These are phyloP conservation scores for Teleogryllus occipitalis DNA, from an alignment of 1,140 invertebrate species.

Conservation along the genomic window DNA sequence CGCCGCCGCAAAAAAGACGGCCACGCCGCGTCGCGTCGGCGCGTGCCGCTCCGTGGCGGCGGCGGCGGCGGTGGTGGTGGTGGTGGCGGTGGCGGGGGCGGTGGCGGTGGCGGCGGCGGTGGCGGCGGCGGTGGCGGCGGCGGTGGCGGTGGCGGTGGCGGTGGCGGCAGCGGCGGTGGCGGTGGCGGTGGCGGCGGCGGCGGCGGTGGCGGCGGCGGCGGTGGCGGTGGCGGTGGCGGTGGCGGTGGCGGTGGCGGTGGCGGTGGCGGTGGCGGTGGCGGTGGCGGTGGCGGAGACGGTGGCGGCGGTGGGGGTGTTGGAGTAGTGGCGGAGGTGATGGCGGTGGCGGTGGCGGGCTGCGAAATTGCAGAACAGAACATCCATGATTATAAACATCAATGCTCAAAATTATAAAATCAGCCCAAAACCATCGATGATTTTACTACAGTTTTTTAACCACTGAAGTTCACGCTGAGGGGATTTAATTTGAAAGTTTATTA, in stretches of 20 bases:
- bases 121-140: slow-evolving; percentile 29
- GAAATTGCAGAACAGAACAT: no score
- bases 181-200: slow-evolving; percentile 33
- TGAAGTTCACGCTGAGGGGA: no score
- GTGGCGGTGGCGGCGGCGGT: slow-evolving; percentile 30
- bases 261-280: slow-evolving; percentile 16
- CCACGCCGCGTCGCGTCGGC: slow-evolving; percentile 41
- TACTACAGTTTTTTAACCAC: no score
- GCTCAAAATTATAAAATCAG: no score
- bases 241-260: slow-evolving; percentile 38
- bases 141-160: slow-evolving; percentile 35
- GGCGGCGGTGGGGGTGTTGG: no score
- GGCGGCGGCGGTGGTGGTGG: slow-evolving; percentile 36
- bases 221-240: slow-evolving; percentile 40
- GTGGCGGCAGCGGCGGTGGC: slow-evolving; percentile 31
- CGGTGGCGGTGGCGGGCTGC: no score
- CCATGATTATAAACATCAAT: no score
- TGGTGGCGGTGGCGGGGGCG: slow-evolving; percentile 41
- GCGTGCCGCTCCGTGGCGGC: slow-evolving; percentile 20
- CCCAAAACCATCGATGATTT: no score
- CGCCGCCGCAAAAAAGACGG: slow-evolving; percentile 22
- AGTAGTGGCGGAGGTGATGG: no score
- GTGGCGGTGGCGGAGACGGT: slow-evolving; percentile 27
- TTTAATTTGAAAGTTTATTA: no score
- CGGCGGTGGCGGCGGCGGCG: slow-evolving; percentile 37